Base-by-base conservation (phyloP, 2,888 invertebrate species). In the Folsomia manolachei region DNA sequence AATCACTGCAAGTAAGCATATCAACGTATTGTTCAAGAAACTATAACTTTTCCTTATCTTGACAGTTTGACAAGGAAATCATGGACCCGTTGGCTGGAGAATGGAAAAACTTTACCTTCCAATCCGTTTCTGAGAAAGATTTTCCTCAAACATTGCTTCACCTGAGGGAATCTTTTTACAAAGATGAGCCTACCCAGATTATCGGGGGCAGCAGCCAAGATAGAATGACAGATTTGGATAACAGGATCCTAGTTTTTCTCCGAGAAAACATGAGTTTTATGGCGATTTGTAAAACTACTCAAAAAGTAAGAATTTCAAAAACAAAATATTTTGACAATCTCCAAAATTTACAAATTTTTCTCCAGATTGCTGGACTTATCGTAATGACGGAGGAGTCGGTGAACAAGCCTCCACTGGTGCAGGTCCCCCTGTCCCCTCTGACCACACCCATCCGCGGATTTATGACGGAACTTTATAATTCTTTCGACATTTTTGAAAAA, bases 81-180 rank as follows among this genome's bases (percentile, higher is more conserved):
- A n/a, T n/a, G n/a, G n/a, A n/a, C n/a, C n/a, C n/a, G n/a, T n/a
- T 64, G 7, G 19, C 21, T 23, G 56, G 27, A 21, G 71, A 75
- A 2, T 75, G 75, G 75, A 73, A 67, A n/a, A 71, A 70, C 2
- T 75, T 70, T 27, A 61, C 52, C 0, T 73, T 75, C 26, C 71
- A 67, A 18, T 7, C 53, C 1, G 26, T 73, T 2, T 39, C 21
- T 25, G 61, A 63, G 21, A 27, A 61, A 1, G 73, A 75, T 63
- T 73, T 69, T 26, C 25, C 69, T 0, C 23, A 60, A n/a, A 25
- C 71, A 9, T 19, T 72, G 21, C 18, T 21, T 0, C 71, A 70
- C 53, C 63, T 70, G 4, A n/a, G 26, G 21, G 24, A 52, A 19
- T 66, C 53, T 52, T 75, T 70, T 26, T 71, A 68, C n/a, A 24